Conservation (phyloP, 2,888 invertebrate genomes). For the Tricholauxania praeusta region DNA sequence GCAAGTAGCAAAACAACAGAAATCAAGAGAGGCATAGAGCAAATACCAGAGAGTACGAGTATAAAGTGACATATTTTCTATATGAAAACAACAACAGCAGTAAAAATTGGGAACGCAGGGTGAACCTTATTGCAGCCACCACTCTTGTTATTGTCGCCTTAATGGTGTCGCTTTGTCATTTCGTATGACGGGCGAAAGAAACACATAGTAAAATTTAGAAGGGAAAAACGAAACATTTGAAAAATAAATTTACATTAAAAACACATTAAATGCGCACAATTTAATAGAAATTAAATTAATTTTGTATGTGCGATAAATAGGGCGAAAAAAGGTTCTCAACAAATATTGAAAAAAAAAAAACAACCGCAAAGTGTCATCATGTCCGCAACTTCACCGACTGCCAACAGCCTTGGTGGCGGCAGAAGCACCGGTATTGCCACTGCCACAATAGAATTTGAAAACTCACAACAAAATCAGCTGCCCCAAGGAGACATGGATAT, state of each 20-base stretch:
- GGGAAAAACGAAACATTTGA: too few relatives aligned
- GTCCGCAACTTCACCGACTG: constrained; percentile 11
- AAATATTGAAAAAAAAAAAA: not conserved
- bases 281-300: too few relatives aligned
- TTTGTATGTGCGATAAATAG: too few relatives aligned
- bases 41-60: not conserved
- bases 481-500: not conserved
- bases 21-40: constrained; percentile 5
- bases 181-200: too few relatives aligned
- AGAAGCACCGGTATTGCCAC: not conserved
- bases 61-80: not conserved
- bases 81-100: not conserved
- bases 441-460: not conserved
- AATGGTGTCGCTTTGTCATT: too few relatives aligned
- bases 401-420: too few relatives aligned
- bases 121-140: too few relatives aligned
- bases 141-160: too few relatives aligned
- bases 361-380: not conserved
- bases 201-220: too few relatives aligned
- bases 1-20: not conserved
- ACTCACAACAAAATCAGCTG: not conserved
- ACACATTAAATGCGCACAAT: too few relatives aligned
- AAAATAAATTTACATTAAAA: too few relatives aligned
- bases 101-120: not conserved
- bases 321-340: not conserved